These are phyloP conservation scores for Corythornis cristatus DNA, from an alignment of 2,113 vertebrate genomes.

Conservation along the genomic window DNA sequence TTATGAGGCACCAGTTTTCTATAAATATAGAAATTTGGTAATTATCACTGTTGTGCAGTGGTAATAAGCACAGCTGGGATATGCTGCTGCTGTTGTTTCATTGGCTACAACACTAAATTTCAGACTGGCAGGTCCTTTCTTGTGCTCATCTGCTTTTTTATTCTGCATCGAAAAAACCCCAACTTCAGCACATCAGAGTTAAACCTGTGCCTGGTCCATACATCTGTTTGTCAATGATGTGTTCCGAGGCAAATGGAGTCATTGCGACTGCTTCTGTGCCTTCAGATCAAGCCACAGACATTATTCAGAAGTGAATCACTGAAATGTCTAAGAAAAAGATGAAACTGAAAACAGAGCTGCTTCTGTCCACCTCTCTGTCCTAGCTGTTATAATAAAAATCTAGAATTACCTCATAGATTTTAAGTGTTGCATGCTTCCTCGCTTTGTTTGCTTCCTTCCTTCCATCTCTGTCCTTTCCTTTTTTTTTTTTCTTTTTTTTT, in stretches of 20 bases:
- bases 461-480: not conserved
- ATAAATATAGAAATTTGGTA: constrained; percentile 51
- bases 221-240: not conserved
- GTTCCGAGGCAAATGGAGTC: not conserved
- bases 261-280: not conserved
- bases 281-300: not conserved
- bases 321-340: not conserved
- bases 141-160: not conserved
- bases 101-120: not conserved
- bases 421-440: not conserved
- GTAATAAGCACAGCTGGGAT: constrained; percentile 33
- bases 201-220: not conserved
- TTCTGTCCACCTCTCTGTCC: not conserved
- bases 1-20: constrained; percentile 31
- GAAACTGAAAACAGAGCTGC: not conserved
- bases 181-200: not conserved
- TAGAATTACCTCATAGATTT: not conserved
- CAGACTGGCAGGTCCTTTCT: not conserved
- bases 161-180: not conserved
- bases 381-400: not conserved
- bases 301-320: not conserved
- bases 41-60: constrained; percentile 6
- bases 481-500: not conserved
- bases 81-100: not conserved
- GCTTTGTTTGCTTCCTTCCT: not conserved